Evolutionary conservation across 2,797 vertebrate species (phyloP), one percentile per base, ranked within the genome.

Genomic region (Ptychobarbus kaznakovi): DNA sequence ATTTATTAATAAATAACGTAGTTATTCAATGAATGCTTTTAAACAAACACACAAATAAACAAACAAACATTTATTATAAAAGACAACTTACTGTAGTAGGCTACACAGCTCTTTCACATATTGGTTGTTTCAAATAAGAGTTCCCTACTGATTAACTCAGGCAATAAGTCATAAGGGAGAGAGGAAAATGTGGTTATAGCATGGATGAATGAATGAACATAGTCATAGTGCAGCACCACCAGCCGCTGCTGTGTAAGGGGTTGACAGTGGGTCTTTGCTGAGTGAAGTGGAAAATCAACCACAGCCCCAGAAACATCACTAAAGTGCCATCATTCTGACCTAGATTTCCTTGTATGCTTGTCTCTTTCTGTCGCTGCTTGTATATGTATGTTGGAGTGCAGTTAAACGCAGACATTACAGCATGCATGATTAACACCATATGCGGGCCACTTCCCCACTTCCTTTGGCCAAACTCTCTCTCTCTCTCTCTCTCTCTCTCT

Each of bases 381-480:
- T 86, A 80, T 46, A 78, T 44, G 75, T 63, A 86, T 87, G 86
- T 90, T 82, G 56, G 69, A 49, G 35, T 82, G 73, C 75, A 82
- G 63, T 78, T 44, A 58, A 84, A 83, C 81, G 86, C 84, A 86
- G 86, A 82, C 84, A 85, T 90, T 87, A 90, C 84, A 87, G 28
- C 86, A 85, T 81, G 82, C 70, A 51, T 90, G 80, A 89, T 89
- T 87, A 85, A 75, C 86, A 82, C 75, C 89, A 90, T 68, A 87
- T 90, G 87, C n/a, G 73, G 58, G 51, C 81, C 70, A 83, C 78
- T 84, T 63, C 65, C 44, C 16, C 61, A 83, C 78, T 84, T 63
- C 77, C 44, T 12, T 44, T 22, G 69, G 70, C 77, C 82, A 74
- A 40, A 65, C 81, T 83, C 72, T 86, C 53, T 61, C 58, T 61